A percentile compares a stretch with the other conserved stretches of the same genome.
phyloP scores from a whole-genome alignment of 1,140 invertebrate genomes.

The Thrips palmi region DNA sequence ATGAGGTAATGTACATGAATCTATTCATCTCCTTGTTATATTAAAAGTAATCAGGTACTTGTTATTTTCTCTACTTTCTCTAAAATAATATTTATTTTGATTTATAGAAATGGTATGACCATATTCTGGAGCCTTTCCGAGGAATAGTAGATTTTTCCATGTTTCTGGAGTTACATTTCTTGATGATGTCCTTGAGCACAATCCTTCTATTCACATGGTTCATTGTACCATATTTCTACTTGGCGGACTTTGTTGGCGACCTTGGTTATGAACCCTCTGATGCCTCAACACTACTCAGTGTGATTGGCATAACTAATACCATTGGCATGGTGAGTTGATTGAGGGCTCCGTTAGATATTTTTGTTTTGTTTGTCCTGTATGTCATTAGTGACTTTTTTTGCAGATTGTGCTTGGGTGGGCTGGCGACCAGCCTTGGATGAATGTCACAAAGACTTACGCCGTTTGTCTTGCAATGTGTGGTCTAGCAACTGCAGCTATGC shows the following conservation, averaged over 20 bases:
- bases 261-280: slow-evolving; percentile 42
- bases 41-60: too few species aligned
- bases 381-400: slow-evolving; percentile 13
- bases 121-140: slow-evolving; percentile 44
- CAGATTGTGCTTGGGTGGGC: slow-evolving; percentile 73
- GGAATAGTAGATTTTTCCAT: slow-evolving; percentile 64
- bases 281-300: slow-evolving; percentile 54
- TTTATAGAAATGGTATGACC: slow-evolving; percentile 56
- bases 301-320: slow-evolving; percentile 74
- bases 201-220: slow-evolving; percentile 77
- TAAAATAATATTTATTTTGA: slow-evolving; percentile 8
- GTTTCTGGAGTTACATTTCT: slow-evolving; percentile 59
- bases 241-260: slow-evolving; percentile 39
- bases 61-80: too few species aligned
- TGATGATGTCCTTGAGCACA: slow-evolving; percentile 63
- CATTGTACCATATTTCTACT: slow-evolving; percentile 77
- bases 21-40: too few species aligned
- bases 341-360: neutral
- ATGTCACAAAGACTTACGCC: slow-evolving; percentile 62
- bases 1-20: too few species aligned
- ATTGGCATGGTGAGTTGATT: slow-evolving; percentile 57
- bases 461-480: slow-evolving; percentile 59
- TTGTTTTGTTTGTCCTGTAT: slow-evolving; percentile 4
- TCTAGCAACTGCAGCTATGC: slow-evolving; percentile 45
- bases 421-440: slow-evolving; percentile 73